These are phyloP conservation scores for Actinia equina DNA, from an alignment of 64 coral and sea anemone genomes.

Conservation along the genomic window DNA sequence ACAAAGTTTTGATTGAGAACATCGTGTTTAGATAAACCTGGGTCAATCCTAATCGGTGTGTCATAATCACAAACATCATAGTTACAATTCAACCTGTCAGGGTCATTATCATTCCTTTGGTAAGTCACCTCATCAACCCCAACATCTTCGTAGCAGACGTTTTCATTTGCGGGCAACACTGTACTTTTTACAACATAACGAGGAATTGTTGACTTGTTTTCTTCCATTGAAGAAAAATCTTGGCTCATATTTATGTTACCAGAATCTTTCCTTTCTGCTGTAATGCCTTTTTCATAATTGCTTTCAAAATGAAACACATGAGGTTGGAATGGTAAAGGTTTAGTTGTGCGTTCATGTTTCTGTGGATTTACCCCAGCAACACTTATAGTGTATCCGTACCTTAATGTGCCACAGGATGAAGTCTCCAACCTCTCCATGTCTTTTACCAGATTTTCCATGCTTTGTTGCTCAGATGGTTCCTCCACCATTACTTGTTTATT, in stretches of 20 bases:
- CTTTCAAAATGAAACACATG: neutral
- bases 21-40: neutral
- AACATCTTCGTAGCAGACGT: neutral
- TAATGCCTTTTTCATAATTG: neutral
- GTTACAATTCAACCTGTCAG: neutral
- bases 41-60: neutral
- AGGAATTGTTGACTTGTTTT: neutral
- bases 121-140: neutral
- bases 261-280: neutral
- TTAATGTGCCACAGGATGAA: neutral
- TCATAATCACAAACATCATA: neutral
- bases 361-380: neutral
- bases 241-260: neutral
- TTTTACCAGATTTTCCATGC: neutral
- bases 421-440: neutral
- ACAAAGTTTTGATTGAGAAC: neutral
- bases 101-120: neutral
- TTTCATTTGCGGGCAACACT: neutral
- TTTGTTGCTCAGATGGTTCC: neutral
- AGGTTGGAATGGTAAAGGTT: neutral
- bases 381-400: conserved; percentile 15
- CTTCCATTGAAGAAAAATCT: neutral
- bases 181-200: neutral
- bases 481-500: neutral
- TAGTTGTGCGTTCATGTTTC: neutral